Evolutionary conservation across 2,113 vertebrate species (phyloP).

Genomic region (Anguilla japonica): DNA sequence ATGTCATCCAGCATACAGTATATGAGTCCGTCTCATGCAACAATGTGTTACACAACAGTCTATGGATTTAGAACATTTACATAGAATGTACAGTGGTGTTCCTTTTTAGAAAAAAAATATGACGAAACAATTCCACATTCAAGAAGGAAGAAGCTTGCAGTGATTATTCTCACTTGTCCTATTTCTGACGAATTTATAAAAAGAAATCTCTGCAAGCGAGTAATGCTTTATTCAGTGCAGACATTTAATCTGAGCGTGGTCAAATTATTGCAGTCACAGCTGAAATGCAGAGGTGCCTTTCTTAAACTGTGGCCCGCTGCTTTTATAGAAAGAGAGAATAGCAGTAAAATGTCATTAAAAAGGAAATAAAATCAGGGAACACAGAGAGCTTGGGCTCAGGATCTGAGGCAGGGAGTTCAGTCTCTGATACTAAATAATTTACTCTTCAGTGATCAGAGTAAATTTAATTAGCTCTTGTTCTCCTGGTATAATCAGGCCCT

Average conservation of each 20-base stretch:
- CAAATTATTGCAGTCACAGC: constrained; percentile 8
- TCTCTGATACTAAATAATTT: constrained; percentile 78
- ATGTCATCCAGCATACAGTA: neutral
- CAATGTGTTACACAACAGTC: neutral
- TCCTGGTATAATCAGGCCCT: constrained; percentile 66
- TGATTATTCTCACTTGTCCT: neutral
- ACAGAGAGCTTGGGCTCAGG: constrained; percentile 26
- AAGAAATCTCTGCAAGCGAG: no score
- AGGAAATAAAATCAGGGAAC: constrained; percentile 10
- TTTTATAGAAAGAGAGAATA: constrained; percentile 14
- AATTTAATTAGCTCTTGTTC: constrained; percentile 81
- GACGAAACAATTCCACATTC: no score
- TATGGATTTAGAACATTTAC: neutral
- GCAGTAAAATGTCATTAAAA: constrained; percentile 26
- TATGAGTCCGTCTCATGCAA: neutral
- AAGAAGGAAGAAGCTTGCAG: no score
- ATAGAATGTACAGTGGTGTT: neutral
- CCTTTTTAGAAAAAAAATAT: neutral
- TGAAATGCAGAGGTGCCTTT: constrained; percentile 18
- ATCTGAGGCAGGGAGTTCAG: constrained; percentile 63
- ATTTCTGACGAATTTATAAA: neutral
- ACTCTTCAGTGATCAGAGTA: constrained; percentile 73
- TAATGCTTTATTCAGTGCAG: no score
- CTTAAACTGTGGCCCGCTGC: neutral
- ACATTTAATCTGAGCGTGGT: no score